Evolutionary conservation across 2,113 vertebrate species (phyloP).

Genomic region (Syngnathoides biaculeatus): DNA sequence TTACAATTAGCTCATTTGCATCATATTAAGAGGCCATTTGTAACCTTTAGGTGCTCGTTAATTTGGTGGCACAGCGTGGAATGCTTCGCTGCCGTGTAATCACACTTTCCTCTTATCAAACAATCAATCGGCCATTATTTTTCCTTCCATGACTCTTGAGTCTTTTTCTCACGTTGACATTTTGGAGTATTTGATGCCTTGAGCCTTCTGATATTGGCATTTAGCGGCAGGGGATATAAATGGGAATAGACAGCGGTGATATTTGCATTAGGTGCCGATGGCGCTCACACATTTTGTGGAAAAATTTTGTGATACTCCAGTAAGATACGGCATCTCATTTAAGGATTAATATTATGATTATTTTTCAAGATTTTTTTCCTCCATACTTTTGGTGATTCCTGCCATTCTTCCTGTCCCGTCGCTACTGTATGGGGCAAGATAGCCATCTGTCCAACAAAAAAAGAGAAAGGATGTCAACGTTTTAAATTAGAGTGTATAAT

Average conservation of each 20-base stretch:
- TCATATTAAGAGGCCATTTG: slow-evolving; percentile 37
- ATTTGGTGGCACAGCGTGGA: slow-evolving; percentile 5
- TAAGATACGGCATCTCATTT: too few relatives aligned
- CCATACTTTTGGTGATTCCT: too few relatives aligned
- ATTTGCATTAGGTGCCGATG: neutral
- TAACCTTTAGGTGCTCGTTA: slow-evolving; percentile 42
- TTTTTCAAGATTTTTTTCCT: too few relatives aligned
- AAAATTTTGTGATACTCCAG: too few relatives aligned
- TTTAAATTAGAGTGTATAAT: too few relatives aligned
- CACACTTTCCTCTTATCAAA: neutral
- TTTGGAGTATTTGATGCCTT: neutral
- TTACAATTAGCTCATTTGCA: slow-evolving; percentile 48
- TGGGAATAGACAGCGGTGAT: neutral
- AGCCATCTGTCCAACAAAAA: neutral
- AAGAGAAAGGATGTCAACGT: too few relatives aligned
- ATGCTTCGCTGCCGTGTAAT: neutral
- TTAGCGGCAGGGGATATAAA: neutral
- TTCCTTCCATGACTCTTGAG: neutral
- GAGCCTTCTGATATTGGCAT: neutral
- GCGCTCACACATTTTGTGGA: too few relatives aligned
- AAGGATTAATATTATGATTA: too few relatives aligned
- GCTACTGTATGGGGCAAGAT: neutral
- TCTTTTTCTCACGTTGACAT: neutral
- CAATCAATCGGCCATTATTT: neutral
- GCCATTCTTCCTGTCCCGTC: neutral